Evolutionary conservation across 2,888 invertebrate genomes (phyloP), one percentile per base, ranked within the genome.

Genomic region (Lysandra coridon): DNA sequence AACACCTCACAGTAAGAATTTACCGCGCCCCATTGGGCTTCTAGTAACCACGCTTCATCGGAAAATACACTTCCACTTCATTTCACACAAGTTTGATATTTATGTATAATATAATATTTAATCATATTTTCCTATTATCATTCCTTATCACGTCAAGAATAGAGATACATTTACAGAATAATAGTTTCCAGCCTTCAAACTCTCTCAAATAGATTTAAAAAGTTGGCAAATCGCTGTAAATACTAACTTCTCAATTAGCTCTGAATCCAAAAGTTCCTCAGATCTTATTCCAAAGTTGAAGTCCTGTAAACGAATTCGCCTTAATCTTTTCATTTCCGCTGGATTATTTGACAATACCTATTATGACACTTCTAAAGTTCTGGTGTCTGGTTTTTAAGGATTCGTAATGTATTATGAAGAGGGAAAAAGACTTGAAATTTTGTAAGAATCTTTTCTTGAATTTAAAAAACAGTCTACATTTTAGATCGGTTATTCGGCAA

Each of bases 301-400:
- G 78, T 81, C 73, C 78, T 80, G 80, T 82, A 81, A 84, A 82
- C 78, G 80, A 82, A 83, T 83, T 77, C 82, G 80, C 80, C 83
- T 83, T 82, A 86, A 85, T 84, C 82, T 82, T 82, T 78, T 82
- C 83, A 83, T 84, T 84, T 84, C 82, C 81, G 83, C 17, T 30
- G 23, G 30, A 76, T 76, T 57, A 57, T 76, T 76, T 76, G 49
- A 76, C 57, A 76, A 57, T 76, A 49, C 69, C 33, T 69, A 69
- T 69, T 69, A 69, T 37, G 69, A 69, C 33, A 69, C 69, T 69
- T 37, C 14, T 37, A 5, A 69, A 69, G 69, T 12, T 69, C 30
- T 69, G 33, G 4, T 33, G 12, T 69, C 69, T 14, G 33, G 33
- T 69, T 69, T 69, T 14, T 33, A 69, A 69, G 64, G 30, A 69